Evolutionary conservation across 2,113 vertebrate genomes (phyloP).

Genomic region (Plectropomus leopardus): DNA sequence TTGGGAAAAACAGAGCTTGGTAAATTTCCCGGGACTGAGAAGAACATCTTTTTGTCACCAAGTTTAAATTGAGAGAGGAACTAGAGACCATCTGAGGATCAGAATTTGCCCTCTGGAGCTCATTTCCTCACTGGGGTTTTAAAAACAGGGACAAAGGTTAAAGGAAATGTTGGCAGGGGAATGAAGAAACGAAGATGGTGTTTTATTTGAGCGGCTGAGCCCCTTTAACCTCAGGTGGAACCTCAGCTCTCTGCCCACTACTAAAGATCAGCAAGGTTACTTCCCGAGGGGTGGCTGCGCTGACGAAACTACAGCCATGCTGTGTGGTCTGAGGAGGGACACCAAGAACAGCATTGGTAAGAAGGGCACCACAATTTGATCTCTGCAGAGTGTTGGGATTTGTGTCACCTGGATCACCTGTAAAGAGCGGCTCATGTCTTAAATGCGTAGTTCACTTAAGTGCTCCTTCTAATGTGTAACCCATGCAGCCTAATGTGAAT

Average conservation of each 20-base stretch:
- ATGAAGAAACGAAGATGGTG: constrained; percentile 52
- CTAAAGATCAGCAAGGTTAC: constrained; percentile 56
- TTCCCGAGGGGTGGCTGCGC: constrained; percentile 60
- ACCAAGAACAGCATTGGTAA: constrained; percentile 83
- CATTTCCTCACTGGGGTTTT: constrained; percentile 7
- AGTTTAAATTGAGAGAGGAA: constrained; percentile 34
- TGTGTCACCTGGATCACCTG: background rate
- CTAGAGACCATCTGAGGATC: constrained; percentile 42
- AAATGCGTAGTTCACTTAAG: constrained; percentile 8
- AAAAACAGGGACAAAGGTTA: constrained; percentile 26
- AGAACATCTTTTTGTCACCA: constrained; percentile 24
- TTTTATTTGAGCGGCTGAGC: constrained; percentile 58
- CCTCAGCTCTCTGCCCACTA: constrained; percentile 34
- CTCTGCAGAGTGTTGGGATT: constrained; percentile 22
- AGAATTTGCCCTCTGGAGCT: constrained; percentile 32
- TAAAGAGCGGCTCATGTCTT: constrained; percentile 1
- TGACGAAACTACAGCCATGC: constrained; percentile 77
- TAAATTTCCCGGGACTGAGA: constrained; percentile 26
- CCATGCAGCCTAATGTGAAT: background rate
- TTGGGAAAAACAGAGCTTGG: constrained; percentile 30
- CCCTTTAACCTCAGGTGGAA: constrained; percentile 44
- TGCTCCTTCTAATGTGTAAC: background rate
- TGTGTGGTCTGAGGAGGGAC: constrained; percentile 86
- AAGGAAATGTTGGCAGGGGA: constrained; percentile 33
- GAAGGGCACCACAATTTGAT: constrained; percentile 71